Conservation (phyloP, 2,113 vertebrate species). For the Hystrix brachyura region DNA sequence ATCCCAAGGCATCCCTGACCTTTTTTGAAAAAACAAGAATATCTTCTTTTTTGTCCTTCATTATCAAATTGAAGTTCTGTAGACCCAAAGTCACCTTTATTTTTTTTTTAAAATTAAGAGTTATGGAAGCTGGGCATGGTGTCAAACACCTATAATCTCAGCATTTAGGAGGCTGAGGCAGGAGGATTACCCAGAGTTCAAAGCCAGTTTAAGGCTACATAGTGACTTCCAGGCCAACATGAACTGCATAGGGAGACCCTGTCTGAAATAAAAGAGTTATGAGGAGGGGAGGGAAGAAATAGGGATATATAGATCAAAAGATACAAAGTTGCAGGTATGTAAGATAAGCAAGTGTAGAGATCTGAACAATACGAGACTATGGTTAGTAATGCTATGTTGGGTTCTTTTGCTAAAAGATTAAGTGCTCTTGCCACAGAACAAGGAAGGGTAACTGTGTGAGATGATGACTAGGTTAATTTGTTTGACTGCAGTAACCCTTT, state of each 20-base stretch:
- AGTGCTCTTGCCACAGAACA: neutral
- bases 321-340: neutral
- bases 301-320: neutral
- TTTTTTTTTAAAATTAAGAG: neutral
- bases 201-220: neutral
- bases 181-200: neutral
- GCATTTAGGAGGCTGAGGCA: neutral
- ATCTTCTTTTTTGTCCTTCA: neutral
- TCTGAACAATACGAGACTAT: neutral
- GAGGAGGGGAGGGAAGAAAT: neutral
- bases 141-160: neutral
- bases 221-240: neutral
- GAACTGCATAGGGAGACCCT: neutral
- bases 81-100: neutral
- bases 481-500: neutral
- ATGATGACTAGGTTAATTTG: neutral
- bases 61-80: slow-evolving; percentile 1
- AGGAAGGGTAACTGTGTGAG: neutral
- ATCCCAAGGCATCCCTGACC: neutral
- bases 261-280: neutral
- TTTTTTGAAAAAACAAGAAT: neutral
- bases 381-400: neutral
- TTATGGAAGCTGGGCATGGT: neutral
- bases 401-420: neutral
- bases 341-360: neutral